These are phyloP conservation scores for Hemitrygon akajei DNA, from an alignment of 2,797 vertebrate species.

Conservation along the genomic window DNA sequence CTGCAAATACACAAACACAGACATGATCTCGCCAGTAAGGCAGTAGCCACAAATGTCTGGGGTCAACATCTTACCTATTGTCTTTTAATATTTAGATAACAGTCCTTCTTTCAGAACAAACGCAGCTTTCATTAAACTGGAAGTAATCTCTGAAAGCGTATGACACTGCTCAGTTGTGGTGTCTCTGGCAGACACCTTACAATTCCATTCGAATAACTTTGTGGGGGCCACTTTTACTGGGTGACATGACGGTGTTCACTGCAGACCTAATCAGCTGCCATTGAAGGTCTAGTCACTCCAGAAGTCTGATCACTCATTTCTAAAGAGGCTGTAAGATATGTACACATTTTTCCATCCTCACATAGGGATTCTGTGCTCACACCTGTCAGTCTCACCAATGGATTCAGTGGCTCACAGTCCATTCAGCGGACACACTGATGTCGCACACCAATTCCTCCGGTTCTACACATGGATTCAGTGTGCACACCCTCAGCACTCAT, in stretches of 20 bases:
- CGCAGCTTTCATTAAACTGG: neutral
- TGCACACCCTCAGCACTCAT: no score
- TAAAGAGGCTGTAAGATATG: no score
- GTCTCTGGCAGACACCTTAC: neutral
- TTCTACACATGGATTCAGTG: no score
- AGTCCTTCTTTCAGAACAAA: neutral
- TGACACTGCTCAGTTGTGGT: neutral
- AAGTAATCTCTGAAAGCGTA: neutral
- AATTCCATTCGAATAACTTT: neutral
- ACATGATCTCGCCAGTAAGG: neutral
- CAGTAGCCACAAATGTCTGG: neutral
- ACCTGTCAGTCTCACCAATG: neutral
- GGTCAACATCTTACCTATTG: neutral
- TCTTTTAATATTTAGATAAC: neutral
- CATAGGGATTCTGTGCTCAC: no score
- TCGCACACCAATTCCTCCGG: neutral
- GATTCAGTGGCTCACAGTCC: neutral
- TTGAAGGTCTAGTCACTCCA: no score
- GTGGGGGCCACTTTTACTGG: no score
- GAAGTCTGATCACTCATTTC: no score
- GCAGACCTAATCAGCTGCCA: no score
- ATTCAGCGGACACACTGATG: neutral
- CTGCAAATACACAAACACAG: neutral
- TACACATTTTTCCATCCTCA: no score
- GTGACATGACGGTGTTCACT: no score